These are phyloP conservation scores for Protobothrops mucrosquamatus DNA, from an alignment of 2,113 vertebrate species.

Conservation along the genomic window DNA sequence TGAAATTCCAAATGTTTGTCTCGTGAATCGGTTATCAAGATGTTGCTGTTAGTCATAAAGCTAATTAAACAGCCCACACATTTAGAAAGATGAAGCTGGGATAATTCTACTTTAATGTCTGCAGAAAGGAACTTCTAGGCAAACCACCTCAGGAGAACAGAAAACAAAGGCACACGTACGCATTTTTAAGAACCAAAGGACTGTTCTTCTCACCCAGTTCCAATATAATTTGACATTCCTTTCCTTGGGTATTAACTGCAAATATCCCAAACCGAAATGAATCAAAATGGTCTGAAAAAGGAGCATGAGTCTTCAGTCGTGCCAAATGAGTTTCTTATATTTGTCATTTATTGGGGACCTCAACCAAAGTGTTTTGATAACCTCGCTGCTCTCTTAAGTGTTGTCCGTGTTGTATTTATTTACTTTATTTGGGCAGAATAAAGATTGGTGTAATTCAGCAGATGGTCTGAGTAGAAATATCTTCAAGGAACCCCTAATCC, in stretches of 20 bases:
- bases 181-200: neutral
- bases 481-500: neutral
- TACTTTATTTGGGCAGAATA: neutral
- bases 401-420: neutral
- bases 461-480: neutral
- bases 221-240: neutral
- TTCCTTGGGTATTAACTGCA: neutral
- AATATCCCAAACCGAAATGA: neutral
- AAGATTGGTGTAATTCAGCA: too few species aligned
- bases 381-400: neutral
- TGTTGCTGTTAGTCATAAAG: neutral
- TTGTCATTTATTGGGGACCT: neutral
- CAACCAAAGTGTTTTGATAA: neutral
- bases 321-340: neutral
- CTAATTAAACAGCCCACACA: neutral
- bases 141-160: neutral
- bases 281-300: neutral
- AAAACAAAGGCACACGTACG: neutral
- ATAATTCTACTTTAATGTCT: neutral
- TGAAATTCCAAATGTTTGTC: neutral
- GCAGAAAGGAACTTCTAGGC: neutral
- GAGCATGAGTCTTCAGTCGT: neutral
- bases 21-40: neutral
- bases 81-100: accelerated
- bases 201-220: neutral